Evolutionary conservation across 2,888 invertebrate genomes (phyloP), one percentile per base, ranked within the genome.

Genomic region (Xanthia icteritia): DNA sequence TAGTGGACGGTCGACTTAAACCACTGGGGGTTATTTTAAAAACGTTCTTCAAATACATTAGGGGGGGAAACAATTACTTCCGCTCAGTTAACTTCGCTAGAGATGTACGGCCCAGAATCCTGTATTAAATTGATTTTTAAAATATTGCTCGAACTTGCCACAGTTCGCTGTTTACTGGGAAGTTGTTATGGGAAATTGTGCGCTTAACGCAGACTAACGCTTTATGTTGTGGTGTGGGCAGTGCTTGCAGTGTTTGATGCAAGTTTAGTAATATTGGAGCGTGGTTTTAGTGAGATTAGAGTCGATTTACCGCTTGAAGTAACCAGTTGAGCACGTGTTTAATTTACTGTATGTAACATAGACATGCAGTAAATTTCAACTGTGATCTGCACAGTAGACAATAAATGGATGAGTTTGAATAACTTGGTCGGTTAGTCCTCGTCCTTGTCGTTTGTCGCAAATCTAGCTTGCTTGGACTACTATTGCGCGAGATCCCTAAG

Each of bases 121-220:
- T 45, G 83, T n/a, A 83, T 80, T 82, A 87, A 87, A 87, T 88
- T 87, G 87, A 88, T 88, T 88, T 88, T 88, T 85, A 87, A 88
- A 88, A 88, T 88, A 88, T 87, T 88, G 89, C 83, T 85, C 58
- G 71, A 82, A 77, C 79, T 83, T 72, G 15, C 85, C 75, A 58
- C 78, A 73, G 71, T 77, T 86, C 45, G 65, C 73, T 79, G 77
- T 77, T 83, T 77, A 69, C 87, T 83, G 61, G 58, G 23, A 84
- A 81, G 74, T 88, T 85, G 78, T 86, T 84, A 80, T 48, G 69
- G 88, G 81, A 86, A 88, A 83, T 85, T 86, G 79, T 82, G 83
- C 75, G 73, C 23, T 48, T 76, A 68, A 79, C 54, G 45, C 31
- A 71, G 67, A 56, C 56, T 71, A 73, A 79, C 58, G 56, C 51